phyloP scores from a whole-genome alignment of 2,113 vertebrate genomes.

The Odontesthes bonariensis region DNA sequence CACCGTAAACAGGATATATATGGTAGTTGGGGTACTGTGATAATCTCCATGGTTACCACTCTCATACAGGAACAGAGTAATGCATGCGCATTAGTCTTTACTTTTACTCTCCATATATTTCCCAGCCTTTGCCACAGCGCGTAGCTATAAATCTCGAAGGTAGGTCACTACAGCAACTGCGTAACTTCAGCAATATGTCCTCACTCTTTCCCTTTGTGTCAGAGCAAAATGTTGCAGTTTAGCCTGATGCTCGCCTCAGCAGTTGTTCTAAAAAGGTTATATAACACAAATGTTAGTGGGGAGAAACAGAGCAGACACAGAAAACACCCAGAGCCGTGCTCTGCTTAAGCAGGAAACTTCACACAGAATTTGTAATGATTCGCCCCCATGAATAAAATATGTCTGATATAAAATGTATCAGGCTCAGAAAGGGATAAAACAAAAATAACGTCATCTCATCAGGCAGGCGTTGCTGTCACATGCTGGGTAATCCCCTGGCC shows the following conservation, averaged over 20 bases:
- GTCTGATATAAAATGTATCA: conserved; percentile 66
- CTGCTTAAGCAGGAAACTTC: conserved; percentile 54
- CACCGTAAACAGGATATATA: conserved; percentile 76
- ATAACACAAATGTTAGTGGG: conserved; percentile 57
- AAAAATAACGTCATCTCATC: conserved; percentile 71
- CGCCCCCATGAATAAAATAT: conserved; percentile 73
- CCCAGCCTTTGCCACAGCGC: conserved; percentile 3
- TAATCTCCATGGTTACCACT: conserved; percentile 76
- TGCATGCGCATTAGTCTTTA: conserved; percentile 30
- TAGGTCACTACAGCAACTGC: conserved; percentile 25
- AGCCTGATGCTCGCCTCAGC: conserved; percentile 45
- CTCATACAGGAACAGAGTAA: conserved; percentile 48
- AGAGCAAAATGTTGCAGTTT: conserved; percentile 48
- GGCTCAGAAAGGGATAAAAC: conserved; percentile 54
- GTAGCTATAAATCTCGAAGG: conserved; percentile 35
- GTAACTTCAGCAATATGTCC: conserved; percentile 18
- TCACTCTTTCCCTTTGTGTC: conserved; percentile 22
- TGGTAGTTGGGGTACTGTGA: conserved; percentile 68
- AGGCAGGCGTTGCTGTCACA: conserved; percentile 58
- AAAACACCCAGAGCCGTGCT: conserved; percentile 44
- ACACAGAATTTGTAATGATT: conserved; percentile 69
- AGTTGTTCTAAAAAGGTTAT: conserved; percentile 58
- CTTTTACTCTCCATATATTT: conserved; percentile 28
- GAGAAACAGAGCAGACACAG: background rate
- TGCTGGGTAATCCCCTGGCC: conserved; percentile 77